Percentiles rank a stretch among this genome's conserved stretches.
Evolutionary conservation across 1,140 invertebrate genomes (phyloP).

Genomic region (Lasaia peninsularis): DNA sequence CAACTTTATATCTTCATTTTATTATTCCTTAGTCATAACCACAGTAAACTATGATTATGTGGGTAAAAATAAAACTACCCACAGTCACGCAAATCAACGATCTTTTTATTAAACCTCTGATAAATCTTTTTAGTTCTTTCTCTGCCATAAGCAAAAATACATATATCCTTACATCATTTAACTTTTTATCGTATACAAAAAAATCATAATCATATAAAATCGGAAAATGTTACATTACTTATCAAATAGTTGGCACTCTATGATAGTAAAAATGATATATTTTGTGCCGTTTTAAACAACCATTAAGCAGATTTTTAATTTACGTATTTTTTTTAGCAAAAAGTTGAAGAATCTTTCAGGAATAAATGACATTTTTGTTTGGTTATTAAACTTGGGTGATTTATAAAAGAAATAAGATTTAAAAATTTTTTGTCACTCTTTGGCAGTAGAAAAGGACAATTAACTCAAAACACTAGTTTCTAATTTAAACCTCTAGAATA

Average conservation of each 20-base stretch:
- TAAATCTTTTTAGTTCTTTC: not conserved
- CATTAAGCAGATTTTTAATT: constrained; percentile 2
- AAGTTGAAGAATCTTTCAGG: not conserved
- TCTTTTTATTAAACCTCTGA: too few species aligned
- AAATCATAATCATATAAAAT: constrained; percentile 3
- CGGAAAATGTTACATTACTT: not conserved
- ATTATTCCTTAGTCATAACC: too few species aligned
- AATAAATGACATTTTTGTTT: not conserved
- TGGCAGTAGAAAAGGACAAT: too few species aligned
- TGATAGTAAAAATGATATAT: constrained; percentile 1
- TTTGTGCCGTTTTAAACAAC: constrained; percentile 6
- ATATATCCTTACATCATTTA: not conserved
- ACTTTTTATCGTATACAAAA: not conserved
- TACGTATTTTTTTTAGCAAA: not conserved
- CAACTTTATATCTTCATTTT: too few species aligned
- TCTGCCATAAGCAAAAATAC: not conserved
- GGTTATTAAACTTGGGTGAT: not conserved
- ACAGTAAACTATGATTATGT: too few species aligned
- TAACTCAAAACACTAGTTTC: too few species aligned
- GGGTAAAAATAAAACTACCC: too few species aligned
- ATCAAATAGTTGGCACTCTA: constrained; percentile 2
- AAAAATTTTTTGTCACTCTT: not conserved
- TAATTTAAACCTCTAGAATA: too few species aligned
- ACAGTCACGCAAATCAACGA: too few species aligned
- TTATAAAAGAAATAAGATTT: not conserved